Conservation (phyloP, 2,888 invertebrate species). For the Agriopis leucophaearia region DNA sequence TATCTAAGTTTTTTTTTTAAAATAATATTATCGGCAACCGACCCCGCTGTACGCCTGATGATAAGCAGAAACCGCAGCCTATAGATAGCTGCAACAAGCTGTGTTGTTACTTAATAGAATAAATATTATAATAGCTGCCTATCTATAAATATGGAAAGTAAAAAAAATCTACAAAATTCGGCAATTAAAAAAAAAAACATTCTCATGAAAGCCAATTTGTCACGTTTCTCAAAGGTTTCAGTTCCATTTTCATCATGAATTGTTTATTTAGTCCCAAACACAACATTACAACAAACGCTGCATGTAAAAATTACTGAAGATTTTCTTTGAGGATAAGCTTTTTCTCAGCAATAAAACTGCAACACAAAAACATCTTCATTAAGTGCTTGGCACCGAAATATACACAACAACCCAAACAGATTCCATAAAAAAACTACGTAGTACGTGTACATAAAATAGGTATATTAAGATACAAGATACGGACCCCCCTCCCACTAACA, state of each 20-base stretch:
- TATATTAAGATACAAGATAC: conserved; percentile 25
- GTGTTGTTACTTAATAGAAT: too few species aligned
- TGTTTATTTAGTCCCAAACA: background rate
- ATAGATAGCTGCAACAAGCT: too few species aligned
- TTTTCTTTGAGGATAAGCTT: background rate
- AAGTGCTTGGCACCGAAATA: conserved; percentile 9
- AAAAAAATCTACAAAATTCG: too few species aligned
- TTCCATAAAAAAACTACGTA: conserved; percentile 28
- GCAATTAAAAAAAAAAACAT: background rate
- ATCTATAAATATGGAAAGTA: background rate
- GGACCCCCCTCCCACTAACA: conserved; percentile 7
- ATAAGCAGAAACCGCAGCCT: too few species aligned
- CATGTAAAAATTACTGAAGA: background rate
- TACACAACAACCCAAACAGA: conserved; percentile 24
- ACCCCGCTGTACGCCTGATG: too few species aligned
- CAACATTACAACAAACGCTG: background rate
- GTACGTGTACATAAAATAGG: conserved; percentile 7
- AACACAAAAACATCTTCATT: conserved; percentile 49
- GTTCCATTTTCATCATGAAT: background rate
- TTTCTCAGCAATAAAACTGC: conserved; percentile 22
- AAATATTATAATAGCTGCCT: background rate
- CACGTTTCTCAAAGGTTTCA: background rate
- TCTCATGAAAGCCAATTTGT: background rate
- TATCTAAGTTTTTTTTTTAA: too few species aligned
- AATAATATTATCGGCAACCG: too few species aligned